A percentile compares a stretch with the other conserved stretches of the same genome.
These are phyloP conservation scores for Crocidura indochinensis DNA, from an alignment of 2,797 vertebrate species.

Conservation along the genomic window DNA sequence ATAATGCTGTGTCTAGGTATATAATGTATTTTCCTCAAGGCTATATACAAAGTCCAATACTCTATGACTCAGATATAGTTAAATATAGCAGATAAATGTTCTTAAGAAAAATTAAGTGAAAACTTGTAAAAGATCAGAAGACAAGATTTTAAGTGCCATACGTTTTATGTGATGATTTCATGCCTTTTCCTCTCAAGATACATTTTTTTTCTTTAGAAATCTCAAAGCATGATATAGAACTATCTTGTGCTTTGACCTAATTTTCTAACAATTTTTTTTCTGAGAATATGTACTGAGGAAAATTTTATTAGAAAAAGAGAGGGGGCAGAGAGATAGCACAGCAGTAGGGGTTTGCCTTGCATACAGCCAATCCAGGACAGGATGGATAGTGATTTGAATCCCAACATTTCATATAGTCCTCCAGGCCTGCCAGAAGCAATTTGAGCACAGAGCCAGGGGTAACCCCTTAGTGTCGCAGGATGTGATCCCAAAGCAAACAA, in stretches of 20 bases:
- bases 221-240: not conserved
- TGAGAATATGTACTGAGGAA: not conserved
- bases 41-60: not conserved
- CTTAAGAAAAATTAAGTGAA: constrained; percentile 32
- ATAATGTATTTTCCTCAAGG: not conserved
- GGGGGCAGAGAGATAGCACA: too few relatives aligned
- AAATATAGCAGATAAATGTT: not conserved
- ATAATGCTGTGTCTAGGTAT: not conserved
- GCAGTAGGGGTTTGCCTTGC: too few relatives aligned
- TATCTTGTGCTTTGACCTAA: not conserved
- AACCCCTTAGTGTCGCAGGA: too few relatives aligned
- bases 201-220: not conserved
- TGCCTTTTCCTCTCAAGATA: not conserved
- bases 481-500: too few relatives aligned
- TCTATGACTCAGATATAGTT: not conserved
- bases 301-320: not conserved
- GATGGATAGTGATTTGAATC: too few relatives aligned
- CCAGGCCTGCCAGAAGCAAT: too few relatives aligned
- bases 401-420: too few relatives aligned
- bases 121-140: not conserved
- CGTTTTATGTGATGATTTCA: not conserved
- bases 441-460: too few relatives aligned
- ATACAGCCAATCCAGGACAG: too few relatives aligned
- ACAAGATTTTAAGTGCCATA: not conserved
- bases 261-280: constrained; percentile 6